Percentiles rank a stretch among this genome's conserved stretches.
These are phyloP conservation scores for Diadema setosum DNA, from an alignment of 35 echinoderm and acorn worm genomes.

Conservation along the genomic window DNA sequence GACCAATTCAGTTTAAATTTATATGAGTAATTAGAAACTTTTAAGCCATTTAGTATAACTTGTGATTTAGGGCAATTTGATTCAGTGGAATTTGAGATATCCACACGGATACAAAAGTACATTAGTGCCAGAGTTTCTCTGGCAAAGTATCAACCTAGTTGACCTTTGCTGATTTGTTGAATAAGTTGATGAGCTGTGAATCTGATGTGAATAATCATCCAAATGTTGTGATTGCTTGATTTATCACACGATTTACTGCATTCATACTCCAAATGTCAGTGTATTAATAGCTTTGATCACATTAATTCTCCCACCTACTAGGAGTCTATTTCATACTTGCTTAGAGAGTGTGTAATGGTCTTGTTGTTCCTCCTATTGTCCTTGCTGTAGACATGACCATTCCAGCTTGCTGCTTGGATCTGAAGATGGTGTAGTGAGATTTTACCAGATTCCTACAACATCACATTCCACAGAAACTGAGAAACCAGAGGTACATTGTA, in stretches of 20 bases:
- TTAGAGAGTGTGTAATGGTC: no score
- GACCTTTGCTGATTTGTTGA: no score
- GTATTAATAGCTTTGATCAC: background rate
- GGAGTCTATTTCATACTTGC: no score
- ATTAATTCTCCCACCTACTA: no score
- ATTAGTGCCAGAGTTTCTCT: no score
- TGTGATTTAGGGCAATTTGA: no score
- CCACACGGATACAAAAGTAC: no score
- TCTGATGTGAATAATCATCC: background rate
- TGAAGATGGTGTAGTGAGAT: conserved; percentile 51
- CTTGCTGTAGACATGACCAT: background rate
- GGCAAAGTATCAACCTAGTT: no score
- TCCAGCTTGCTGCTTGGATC: conserved; percentile 21
- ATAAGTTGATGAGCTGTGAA: background rate
- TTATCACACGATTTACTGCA: background rate
- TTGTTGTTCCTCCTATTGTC: background rate
- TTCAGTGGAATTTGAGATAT: no score
- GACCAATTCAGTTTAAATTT: no score
- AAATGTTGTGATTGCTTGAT: background rate
- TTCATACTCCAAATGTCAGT: background rate
- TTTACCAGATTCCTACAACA: conserved; percentile 35
- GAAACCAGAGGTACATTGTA: background rate
- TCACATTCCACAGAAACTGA: background rate
- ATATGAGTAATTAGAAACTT: no score
- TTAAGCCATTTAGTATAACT: no score